Conservation (phyloP, 64 coral and sea anemone genomes). For the Montipora foliosa region DNA sequence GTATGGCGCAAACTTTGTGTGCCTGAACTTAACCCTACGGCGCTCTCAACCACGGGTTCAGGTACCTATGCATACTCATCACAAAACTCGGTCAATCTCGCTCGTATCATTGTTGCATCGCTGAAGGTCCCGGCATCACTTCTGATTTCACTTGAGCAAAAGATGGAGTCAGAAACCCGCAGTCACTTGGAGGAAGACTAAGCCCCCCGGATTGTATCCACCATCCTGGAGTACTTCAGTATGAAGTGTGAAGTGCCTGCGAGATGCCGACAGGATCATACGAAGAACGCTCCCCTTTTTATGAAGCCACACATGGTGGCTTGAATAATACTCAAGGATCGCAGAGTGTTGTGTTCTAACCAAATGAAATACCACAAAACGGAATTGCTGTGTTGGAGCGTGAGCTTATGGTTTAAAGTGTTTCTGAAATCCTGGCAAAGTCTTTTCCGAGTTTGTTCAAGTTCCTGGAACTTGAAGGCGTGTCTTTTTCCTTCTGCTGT, state of each 20-base stretch:
- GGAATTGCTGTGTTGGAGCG: not conserved
- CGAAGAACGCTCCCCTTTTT: constrained; percentile 57
- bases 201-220: not conserved
- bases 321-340: not conserved
- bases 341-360: not conserved
- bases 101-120: not conserved
- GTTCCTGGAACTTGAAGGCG: not conserved
- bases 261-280: not conserved
- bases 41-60: not conserved
- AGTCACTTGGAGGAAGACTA: constrained; percentile 3
- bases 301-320: constrained; percentile 27
- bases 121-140: not conserved
- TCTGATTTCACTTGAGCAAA: constrained; percentile 15
- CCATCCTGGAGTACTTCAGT: constrained; percentile 42
- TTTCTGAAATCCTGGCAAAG: not conserved
- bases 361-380: not conserved
- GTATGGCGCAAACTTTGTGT: not conserved
- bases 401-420: not conserved
- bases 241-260: not conserved
- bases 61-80: too few species aligned
- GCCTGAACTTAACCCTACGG: not conserved
- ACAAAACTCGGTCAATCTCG: not conserved
- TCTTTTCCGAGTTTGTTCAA: not conserved
- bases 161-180: not conserved
- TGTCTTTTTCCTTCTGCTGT: not conserved